These are phyloP conservation scores for Drosophila birchii DNA, from an alignment of 2,888 invertebrate genomes.

Conservation along the genomic window DNA sequence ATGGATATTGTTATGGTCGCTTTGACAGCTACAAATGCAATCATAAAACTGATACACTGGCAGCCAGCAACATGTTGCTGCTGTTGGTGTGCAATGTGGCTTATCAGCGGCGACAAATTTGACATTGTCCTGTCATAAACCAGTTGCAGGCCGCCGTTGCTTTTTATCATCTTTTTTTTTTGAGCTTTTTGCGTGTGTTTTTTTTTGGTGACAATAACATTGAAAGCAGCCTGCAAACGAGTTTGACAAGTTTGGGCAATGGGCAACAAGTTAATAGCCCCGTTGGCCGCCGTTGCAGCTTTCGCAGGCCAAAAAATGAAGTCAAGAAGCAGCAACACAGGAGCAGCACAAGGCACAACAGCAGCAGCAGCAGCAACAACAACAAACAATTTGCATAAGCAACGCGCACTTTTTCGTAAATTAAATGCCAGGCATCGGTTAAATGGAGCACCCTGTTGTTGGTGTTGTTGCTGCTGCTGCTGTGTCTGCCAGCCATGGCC, in stretches of 20 bases:
- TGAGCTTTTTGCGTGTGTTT: constrained; percentile 31
- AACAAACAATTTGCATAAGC: constrained; percentile 79
- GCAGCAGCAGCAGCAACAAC: constrained; percentile 46
- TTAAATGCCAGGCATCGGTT: constrained; percentile 72
- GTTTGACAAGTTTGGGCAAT: constrained; percentile 77
- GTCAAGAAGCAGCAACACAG: constrained; percentile 35
- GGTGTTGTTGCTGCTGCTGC: constrained; percentile 37
- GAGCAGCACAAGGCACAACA: constrained; percentile 24
- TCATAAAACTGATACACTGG: constrained; percentile 28
- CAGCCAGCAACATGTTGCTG: constrained; percentile 61
- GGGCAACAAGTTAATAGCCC: constrained; percentile 78
- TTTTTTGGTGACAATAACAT: constrained; percentile 80
- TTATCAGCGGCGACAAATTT: constrained; percentile 74
- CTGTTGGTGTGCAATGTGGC: constrained; percentile 25
- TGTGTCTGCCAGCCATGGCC: constrained; percentile 63
- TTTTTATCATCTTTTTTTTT: constrained; percentile 60
- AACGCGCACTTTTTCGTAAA: constrained; percentile 81
- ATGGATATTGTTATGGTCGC: constrained; percentile 74
- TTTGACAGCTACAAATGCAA: constrained; percentile 68
- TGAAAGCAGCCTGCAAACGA: constrained; percentile 75
- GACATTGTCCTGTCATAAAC: constrained; percentile 76
- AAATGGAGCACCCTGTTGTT: constrained; percentile 78
- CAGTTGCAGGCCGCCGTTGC: constrained; percentile 67
- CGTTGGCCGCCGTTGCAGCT: constrained; percentile 65
- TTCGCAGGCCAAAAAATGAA: constrained; percentile 60